Percentiles rank a stretch among this genome's conserved stretches.
phyloP scores from a whole-genome alignment of 35 echinoderm and acorn worm species.

The Patiria miniata region DNA sequence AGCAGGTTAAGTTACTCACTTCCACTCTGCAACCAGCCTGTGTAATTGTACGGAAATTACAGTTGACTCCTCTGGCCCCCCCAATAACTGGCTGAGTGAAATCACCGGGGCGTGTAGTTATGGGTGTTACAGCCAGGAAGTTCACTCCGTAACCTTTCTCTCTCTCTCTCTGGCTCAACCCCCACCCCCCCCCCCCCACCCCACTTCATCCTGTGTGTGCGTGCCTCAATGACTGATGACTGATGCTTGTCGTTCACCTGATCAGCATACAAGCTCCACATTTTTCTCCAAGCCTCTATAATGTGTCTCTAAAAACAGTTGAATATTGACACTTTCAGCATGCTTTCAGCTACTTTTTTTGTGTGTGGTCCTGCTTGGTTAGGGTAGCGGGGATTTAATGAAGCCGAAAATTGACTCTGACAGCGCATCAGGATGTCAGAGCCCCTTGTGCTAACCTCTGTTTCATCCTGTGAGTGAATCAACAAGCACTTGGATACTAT shows the following conservation, averaged over 20 bases:
- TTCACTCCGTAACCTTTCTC: background rate
- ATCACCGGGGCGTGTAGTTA: background rate
- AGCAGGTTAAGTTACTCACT: conserved; percentile 15
- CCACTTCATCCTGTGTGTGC: no score
- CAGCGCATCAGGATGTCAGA: background rate
- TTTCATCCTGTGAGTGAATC: background rate
- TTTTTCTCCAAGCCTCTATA: no score
- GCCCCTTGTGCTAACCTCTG: background rate
- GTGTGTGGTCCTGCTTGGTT: no score
- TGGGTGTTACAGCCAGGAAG: conserved; percentile 26
- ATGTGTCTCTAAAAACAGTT: no score
- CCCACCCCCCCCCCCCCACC: no score
- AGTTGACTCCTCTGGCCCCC: background rate
- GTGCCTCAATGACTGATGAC: no score
- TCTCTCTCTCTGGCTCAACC: background rate
- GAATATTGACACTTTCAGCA: no score
- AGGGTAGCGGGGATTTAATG: background rate
- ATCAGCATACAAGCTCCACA: no score
- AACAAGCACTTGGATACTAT: background rate
- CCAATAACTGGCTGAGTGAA: background rate
- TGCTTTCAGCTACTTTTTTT: no score
- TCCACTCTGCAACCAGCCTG: background rate
- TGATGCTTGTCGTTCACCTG: no score
- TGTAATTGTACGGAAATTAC: background rate
- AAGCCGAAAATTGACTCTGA: background rate